These are phyloP conservation scores for Morone saxatilis DNA, from an alignment of 2,113 vertebrate species.

Conservation along the genomic window DNA sequence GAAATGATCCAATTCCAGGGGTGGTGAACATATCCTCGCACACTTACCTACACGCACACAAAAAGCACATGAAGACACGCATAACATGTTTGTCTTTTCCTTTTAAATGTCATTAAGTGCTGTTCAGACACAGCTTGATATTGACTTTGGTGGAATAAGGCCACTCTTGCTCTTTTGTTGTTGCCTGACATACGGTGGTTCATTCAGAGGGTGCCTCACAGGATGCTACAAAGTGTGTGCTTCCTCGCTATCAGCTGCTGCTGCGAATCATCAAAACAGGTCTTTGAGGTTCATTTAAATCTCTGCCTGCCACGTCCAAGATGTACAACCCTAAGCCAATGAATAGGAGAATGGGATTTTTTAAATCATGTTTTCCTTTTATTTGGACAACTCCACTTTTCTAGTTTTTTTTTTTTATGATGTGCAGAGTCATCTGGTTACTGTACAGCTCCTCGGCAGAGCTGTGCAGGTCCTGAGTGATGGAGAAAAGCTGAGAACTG, in stretches of 20 bases:
- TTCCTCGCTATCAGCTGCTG: slow-evolving; percentile 38
- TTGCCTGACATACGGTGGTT: slow-evolving; percentile 44
- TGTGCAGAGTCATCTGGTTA: slow-evolving; percentile 70
- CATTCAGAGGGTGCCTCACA: slow-evolving; percentile 44
- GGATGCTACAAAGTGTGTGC: slow-evolving; percentile 30
- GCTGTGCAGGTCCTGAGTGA: slow-evolving; percentile 58
- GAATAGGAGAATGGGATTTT: slow-evolving; percentile 7
- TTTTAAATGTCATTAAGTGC: slow-evolving; percentile 63
- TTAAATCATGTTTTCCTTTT: slow-evolving; percentile 41
- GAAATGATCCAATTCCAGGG: slow-evolving; percentile 67
- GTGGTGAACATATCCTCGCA: slow-evolving; percentile 59
- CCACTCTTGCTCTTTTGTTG: slow-evolving; percentile 37
- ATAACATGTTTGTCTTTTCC: slow-evolving; percentile 58
- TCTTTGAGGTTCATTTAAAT: slow-evolving; percentile 13
- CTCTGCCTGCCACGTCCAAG: slow-evolving; percentile 7
- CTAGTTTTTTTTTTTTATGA: slow-evolving; percentile 53
- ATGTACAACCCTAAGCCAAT: not conserved
- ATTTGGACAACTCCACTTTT: slow-evolving; percentile 32
- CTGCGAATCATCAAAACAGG: slow-evolving; percentile 19
- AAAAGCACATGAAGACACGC: slow-evolving; percentile 24
- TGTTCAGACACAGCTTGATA: slow-evolving; percentile 61
- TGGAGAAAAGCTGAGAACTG: slow-evolving; percentile 66
- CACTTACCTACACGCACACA: slow-evolving; percentile 47
- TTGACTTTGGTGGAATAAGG: slow-evolving; percentile 55
- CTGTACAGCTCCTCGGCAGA: slow-evolving; percentile 56